Evolutionary conservation across 2,797 vertebrate species (phyloP), one percentile per base, ranked within the genome.

Genomic region (Neopelma chrysocephalum): DNA sequence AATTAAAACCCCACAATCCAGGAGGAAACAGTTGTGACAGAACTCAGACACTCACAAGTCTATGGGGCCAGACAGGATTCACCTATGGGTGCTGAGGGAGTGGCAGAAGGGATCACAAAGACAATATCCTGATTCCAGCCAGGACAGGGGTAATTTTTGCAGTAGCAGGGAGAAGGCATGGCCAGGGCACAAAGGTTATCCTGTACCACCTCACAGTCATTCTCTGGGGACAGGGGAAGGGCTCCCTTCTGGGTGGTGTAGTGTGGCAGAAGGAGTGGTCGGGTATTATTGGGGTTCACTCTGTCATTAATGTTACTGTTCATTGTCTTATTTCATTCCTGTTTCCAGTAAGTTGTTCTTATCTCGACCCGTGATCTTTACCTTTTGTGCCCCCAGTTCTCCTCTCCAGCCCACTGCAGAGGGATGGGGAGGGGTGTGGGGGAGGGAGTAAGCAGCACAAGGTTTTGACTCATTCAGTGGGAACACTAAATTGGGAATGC

Each of bases 401-500:
- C 11, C 27, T 51, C 19, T 87, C 23, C 38, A 73, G 25, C n/a
- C 38, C 29, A 17, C 11, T 15, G 6, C 12, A 9, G 10, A 15
- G 8, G 17, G 53, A 53, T 38, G 6, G 14, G 12, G 14, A 73
- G 21, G 7, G 15, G 23, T 32, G 51, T 19, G 19, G 29, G 7
- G 25, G 16, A 75, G 8, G 5, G 31, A 75, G 6, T 11, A 22
- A 75, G 21, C 10, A 47, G 8, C 0, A 0, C 10, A 5, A 15
- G 25, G 5, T 26, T 75, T 60, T 40, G 47, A 34, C 10, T 34
- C 1, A 34, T 73, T 47, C n/a, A 19, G 25, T 18, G 25, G 10
- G 17, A 60, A 13, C 25, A 21, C 4, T 18, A 12, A 31, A 10
- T 3, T 34, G n/a, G 20, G 6, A 60, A 47, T 25, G 17, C 20